phyloP scores from a whole-genome alignment of 2,113 vertebrate genomes.

The Suricata suricatta region DNA sequence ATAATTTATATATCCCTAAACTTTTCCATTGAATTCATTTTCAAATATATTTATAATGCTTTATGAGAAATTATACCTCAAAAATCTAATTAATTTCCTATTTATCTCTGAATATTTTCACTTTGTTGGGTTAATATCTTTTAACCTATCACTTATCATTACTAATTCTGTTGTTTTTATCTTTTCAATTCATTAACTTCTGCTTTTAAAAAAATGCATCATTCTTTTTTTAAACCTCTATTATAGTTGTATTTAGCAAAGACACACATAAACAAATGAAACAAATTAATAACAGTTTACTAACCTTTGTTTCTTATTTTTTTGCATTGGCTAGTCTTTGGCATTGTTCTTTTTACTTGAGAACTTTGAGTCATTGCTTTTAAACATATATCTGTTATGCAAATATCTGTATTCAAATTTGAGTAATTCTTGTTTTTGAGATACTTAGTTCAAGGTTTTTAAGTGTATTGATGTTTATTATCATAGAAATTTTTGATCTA shows the following conservation, averaged over 20 bases:
- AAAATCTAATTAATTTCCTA: conserved; percentile 19
- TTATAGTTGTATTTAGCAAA: neutral
- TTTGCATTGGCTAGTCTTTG: neutral
- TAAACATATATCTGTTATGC: neutral
- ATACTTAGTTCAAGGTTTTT: neutral
- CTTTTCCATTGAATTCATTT: neutral
- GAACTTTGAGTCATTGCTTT: neutral
- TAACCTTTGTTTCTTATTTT: neutral
- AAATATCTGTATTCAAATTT: neutral
- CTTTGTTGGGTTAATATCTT: neutral
- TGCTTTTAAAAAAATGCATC: neutral
- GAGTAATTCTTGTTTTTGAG: neutral
- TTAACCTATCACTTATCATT: neutral
- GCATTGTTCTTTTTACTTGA: neutral
- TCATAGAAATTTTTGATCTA: neutral
- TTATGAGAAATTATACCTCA: neutral
- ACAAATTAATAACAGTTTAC: neutral
- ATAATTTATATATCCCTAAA: neutral
- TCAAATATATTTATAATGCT: neutral
- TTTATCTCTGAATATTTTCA: neutral
- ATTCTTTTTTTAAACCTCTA: neutral
- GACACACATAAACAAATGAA: neutral
- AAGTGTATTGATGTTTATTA: neutral
- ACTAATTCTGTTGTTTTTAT: neutral
- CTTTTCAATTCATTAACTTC: neutral